Evolutionary conservation across 2,797 vertebrate species (phyloP).

Genomic region (Apodemus agrarius): DNA sequence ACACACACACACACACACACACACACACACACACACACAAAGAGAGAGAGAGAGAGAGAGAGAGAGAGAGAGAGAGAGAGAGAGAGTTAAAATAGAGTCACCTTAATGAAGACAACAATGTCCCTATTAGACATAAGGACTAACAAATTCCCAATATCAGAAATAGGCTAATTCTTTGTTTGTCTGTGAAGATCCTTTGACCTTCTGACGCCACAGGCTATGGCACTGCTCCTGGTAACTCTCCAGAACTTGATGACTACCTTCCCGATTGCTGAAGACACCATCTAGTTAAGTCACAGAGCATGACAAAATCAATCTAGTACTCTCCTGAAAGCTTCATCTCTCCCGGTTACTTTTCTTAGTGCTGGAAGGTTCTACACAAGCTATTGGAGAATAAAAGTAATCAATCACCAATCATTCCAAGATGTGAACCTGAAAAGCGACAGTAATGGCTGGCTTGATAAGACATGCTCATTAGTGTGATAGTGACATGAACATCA

Average conservation of each 20-base stretch:
- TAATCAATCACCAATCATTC: not conserved
- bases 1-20: too few species aligned
- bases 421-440: not conserved
- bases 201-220: too few species aligned
- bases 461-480: not conserved
- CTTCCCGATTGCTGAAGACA: not conserved
- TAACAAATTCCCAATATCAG: not conserved
- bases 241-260: not conserved
- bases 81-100: not conserved
- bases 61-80: not conserved
- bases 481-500: not conserved
- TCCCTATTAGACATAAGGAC: not conserved
- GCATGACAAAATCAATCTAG: not conserved
- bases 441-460: not conserved
- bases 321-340: not conserved
- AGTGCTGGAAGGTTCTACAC: not conserved
- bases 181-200: not conserved
- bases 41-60: not conserved
- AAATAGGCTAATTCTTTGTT: not conserved
- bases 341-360: not conserved
- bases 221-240: not conserved
- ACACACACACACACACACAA: too few species aligned
- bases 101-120: not conserved
- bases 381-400: not conserved
- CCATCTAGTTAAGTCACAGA: not conserved